Base-by-base conservation (phyloP, 2,113 vertebrate species). In the Anser cygnoides region DNA sequence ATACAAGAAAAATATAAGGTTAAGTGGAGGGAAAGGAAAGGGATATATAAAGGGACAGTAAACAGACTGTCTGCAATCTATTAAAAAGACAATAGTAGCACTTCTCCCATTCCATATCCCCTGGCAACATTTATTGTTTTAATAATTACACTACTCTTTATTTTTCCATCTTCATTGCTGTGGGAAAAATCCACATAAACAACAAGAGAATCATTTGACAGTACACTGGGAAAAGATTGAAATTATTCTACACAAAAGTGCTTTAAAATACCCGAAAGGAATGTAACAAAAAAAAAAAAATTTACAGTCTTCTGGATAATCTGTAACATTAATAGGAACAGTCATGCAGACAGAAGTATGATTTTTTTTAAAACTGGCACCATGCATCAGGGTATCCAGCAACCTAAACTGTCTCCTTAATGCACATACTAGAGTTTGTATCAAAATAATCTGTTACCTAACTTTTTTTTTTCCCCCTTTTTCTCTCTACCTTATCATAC, bases 201-300 rank as follows among this genome's bases (percentile, higher is more conserved):
- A 77, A 88, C 84, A 91, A 72, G 65, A 18, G 33, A 94, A 86
- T 54, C 7, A 35, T 83, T 70, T 92, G 52, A 85, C 22, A 86
- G 37, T 76, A 62, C 41, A 54, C 62, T 4, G 31, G 79, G 28
- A 52, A 31, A 88, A 78, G 28, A 86, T 31, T 67, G 25, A 86
- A 92, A 84, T 59, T 86, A 90, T 86, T 86, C 79, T 13, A 67
- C 70, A 55, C 41, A 88, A 61, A 92, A 90, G n/a, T 74, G 73
- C n/a, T 87, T 94, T 89, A 49, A 94, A 93, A 81, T 81, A 74
- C 49, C 84, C 28, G 75, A 89, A 88, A 75, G 11, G 11, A 89
- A 76, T 52, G 11, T 71, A 93, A 87, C 74, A 55, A 81, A 63
- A 29, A 43, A 63, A 29, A 43, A 41, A 66, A 88, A 18, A 85